Conservation (phyloP, 2,113 vertebrate genomes). For the Antidorcas marsupialis region DNA sequence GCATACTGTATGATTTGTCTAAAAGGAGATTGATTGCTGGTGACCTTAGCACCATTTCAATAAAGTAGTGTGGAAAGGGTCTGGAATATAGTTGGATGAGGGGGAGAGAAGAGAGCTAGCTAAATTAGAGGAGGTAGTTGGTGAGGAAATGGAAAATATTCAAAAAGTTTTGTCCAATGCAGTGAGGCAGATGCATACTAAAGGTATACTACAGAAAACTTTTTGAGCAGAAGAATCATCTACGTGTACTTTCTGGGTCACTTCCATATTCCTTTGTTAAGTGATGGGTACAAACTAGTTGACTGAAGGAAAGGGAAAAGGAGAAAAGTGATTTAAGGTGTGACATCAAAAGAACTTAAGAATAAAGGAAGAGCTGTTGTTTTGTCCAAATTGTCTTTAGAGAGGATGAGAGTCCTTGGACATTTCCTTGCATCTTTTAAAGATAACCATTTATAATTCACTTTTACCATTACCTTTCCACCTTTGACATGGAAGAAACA, state of each 20-base stretch:
- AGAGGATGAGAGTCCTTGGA: neutral
- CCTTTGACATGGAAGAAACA: neutral
- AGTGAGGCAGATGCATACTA: neutral
- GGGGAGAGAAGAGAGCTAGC: neutral
- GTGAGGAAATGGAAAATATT: neutral
- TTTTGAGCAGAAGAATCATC: neutral
- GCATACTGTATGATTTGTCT: neutral
- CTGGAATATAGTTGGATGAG: neutral
- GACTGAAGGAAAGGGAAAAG: neutral
- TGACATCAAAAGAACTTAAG: neutral
- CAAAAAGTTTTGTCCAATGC: neutral
- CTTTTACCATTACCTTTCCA: neutral
- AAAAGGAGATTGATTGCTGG: neutral
- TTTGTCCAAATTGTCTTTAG: neutral
- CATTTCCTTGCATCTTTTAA: neutral
- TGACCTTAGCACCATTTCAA: neutral
- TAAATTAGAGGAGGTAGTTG: neutral
- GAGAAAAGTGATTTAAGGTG: neutral
- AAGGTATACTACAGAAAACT: neutral
- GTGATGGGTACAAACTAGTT: neutral
- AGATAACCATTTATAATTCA: neutral
- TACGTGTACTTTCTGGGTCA: neutral
- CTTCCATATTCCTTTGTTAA: neutral
- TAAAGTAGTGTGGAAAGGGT: neutral
- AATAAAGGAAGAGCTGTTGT: neutral